phyloP scores from a whole-genome alignment of 2,113 vertebrate species.

The Leiothrix lutea region DNA sequence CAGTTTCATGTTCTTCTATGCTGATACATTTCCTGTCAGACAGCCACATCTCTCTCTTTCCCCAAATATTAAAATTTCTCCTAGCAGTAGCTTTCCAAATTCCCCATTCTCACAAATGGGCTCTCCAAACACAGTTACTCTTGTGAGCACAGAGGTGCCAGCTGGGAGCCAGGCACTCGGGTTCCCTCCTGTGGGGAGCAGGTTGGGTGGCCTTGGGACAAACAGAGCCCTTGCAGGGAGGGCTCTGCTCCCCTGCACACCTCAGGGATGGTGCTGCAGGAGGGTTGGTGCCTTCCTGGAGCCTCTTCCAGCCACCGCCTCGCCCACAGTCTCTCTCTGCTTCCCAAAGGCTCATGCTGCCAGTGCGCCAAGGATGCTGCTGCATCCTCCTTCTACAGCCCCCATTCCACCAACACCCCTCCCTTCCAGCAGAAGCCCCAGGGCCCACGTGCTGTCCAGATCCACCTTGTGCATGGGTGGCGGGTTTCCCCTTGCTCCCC shows the following conservation, averaged over 20 bases:
- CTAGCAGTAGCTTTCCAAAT: background rate
- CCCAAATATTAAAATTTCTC: conserved; percentile 12
- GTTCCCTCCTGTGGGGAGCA: accelerated
- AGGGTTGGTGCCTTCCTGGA: background rate
- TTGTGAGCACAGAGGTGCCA: background rate
- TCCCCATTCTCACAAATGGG: background rate
- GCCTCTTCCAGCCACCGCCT: background rate
- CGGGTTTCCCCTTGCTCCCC: background rate
- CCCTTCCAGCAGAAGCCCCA: background rate
- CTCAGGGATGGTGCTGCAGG: background rate
- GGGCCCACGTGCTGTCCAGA: background rate
- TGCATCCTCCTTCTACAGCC: background rate
- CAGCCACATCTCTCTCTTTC: conserved; percentile 9
- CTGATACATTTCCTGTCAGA: background rate
- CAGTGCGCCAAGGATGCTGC: accelerated
- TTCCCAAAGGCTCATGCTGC: background rate
- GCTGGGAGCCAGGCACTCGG: background rate
- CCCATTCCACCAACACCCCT: background rate
- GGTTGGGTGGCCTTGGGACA: background rate
- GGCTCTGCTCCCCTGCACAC: background rate
- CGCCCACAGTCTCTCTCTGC: background rate
- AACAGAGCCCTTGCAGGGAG: background rate
- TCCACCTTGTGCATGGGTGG: background rate
- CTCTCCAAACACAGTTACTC: background rate
- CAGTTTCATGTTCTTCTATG: conserved; percentile 1